Conservation (phyloP, 2,888 invertebrate species). For the Caenorhabditis drosophilae region DNA sequence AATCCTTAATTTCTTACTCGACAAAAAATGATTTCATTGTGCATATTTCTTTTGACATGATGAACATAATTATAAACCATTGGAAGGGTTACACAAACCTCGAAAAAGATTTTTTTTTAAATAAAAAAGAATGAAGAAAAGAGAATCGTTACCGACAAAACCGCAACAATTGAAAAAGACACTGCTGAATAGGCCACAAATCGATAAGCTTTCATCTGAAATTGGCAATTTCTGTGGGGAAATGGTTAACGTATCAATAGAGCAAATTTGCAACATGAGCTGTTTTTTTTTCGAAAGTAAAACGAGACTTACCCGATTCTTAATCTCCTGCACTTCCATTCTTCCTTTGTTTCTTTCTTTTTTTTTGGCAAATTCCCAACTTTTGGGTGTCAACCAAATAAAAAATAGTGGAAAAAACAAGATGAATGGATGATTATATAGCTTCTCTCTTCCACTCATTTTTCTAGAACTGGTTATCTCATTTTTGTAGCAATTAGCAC, state of each 20-base stretch:
- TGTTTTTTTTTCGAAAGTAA: no score
- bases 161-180: slow-evolving; percentile 40
- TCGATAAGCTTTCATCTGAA: slow-evolving; percentile 45
- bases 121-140: not conserved
- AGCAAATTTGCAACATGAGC: no score
- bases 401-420: no score
- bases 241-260: no score
- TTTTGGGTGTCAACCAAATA: no score
- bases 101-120: not conserved
- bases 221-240: slow-evolving; percentile 3
- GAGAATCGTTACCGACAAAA: slow-evolving; percentile 17
- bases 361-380: not conserved
- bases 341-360: not conserved
- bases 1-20: slow-evolving; percentile 26
- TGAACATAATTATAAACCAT: slow-evolving; percentile 68
- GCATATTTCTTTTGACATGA: slow-evolving; percentile 62
- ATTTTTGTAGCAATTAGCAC: no score
- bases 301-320: slow-evolving; percentile 19
- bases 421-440: no score
- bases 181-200: slow-evolving; percentile 48
- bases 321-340: slow-evolving; percentile 32
- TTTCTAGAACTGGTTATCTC: no score
- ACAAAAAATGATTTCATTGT: slow-evolving; percentile 64
- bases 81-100: slow-evolving; percentile 56
- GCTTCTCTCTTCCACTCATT: no score